phyloP scores from a whole-genome alignment of 2,797 vertebrate species.

The Sebastiscus tertius region DNA sequence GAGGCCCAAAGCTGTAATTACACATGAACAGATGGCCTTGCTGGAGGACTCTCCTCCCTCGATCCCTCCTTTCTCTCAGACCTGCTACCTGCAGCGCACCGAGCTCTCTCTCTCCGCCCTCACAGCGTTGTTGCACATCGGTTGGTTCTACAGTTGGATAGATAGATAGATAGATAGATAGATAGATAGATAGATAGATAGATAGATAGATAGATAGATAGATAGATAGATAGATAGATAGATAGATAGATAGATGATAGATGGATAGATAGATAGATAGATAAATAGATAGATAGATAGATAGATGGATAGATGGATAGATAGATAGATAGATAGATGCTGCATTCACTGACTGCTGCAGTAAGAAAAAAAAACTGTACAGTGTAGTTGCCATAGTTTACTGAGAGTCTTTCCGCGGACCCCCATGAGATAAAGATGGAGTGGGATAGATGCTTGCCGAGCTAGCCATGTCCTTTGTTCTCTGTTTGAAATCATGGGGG shows the following conservation, averaged over 20 bases:
- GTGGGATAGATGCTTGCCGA: slow-evolving; percentile 32
- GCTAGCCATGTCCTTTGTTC: slow-evolving; percentile 54
- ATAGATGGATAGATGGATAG: too few species aligned
- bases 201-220: too few species aligned
- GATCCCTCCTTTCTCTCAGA: slow-evolving; percentile 34
- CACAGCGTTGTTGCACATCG: slow-evolving; percentile 39
- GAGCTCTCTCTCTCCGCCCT: slow-evolving; percentile 26
- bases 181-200: too few species aligned
- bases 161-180: not conserved
- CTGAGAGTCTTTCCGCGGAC: slow-evolving; percentile 1
- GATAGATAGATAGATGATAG: too few species aligned
- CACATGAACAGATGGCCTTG: slow-evolving; percentile 77
- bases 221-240: too few species aligned
- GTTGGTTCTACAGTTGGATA: not conserved
- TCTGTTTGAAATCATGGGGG: slow-evolving; percentile 51
- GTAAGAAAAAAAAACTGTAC: not conserved
- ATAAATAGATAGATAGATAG: too few species aligned
- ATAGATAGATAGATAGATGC: too few species aligned
- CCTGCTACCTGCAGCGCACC: slow-evolving; percentile 53
- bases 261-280: too few species aligned
- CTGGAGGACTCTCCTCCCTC: slow-evolving; percentile 58
- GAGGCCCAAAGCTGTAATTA: slow-evolving; percentile 77
- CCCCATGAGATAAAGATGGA: slow-evolving; percentile 53
- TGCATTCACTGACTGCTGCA: not conserved
- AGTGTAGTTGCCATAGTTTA: not conserved